phyloP scores from a whole-genome alignment of 2,113 vertebrate genomes.

The Callithrix jacchus region DNA sequence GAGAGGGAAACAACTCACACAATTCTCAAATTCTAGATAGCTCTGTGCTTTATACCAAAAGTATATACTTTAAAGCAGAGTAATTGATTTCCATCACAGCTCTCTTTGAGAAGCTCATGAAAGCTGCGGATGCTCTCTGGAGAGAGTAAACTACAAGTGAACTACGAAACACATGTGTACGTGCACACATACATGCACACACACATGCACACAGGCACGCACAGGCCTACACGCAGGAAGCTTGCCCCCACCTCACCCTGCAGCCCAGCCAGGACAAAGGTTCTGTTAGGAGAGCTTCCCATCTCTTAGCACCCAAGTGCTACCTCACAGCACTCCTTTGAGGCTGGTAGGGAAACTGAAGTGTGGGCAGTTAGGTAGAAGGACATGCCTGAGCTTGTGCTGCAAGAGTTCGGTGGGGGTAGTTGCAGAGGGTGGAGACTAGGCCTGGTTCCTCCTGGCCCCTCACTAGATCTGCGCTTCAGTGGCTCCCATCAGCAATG shows the following conservation, averaged over 20 bases:
- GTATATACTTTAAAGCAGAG: neutral
- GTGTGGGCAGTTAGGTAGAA: neutral
- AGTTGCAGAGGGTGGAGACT: neutral
- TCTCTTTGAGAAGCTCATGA: neutral
- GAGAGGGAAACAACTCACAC: neutral
- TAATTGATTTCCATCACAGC: neutral
- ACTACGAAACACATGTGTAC: no score
- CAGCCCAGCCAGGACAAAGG: neutral
- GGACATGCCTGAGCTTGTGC: neutral
- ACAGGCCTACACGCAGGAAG: fast-evolving
- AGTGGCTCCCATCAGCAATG: neutral
- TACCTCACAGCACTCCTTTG: neutral
- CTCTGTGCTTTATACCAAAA: neutral
- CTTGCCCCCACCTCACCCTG: neutral
- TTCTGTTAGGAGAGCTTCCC: no score
- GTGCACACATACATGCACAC: fast-evolving
- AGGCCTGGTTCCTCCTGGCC: neutral
- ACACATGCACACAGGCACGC: no score
- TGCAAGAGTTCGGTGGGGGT: neutral
- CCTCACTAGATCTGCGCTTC: neutral
- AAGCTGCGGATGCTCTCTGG: fast-evolving
- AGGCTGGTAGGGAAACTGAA: neutral
- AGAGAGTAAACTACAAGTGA: neutral
- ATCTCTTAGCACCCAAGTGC: neutral
- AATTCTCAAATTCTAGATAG: neutral